Conservation (phyloP, 1,140 invertebrate species). For the Bombus pyrosoma region DNA sequence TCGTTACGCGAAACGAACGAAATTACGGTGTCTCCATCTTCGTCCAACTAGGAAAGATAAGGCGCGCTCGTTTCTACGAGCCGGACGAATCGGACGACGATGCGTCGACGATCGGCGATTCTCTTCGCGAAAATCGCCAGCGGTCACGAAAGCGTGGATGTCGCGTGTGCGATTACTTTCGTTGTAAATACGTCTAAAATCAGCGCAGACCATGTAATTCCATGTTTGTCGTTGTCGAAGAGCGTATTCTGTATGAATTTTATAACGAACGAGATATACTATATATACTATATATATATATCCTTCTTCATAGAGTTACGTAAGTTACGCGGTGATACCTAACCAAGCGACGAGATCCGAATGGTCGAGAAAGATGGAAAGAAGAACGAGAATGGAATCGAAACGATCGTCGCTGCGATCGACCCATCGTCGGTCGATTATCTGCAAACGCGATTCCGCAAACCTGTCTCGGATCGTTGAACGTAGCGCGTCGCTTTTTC, state of each 20-base stretch:
- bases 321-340: not conserved
- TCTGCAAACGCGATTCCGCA: not conserved
- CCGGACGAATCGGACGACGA: too few species aligned
- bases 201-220: not conserved
- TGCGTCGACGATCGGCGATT: too few species aligned
- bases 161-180: slow-evolving; percentile 13
- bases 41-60: too few species aligned
- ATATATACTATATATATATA: not conserved
- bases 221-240: slow-evolving; percentile 18
- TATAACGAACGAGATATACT: slow-evolving; percentile 3
- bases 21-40: too few species aligned
- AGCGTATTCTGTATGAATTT: slow-evolving; percentile 34
- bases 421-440: not conserved
- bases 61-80: too few species aligned
- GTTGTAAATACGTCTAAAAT: slow-evolving; percentile 19
- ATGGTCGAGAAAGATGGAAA: not conserved
- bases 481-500: not conserved
- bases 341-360: not conserved
- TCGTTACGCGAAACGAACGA: too few species aligned
- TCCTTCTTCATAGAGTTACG: not conserved
- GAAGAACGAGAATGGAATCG: not conserved
- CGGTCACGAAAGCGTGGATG: slow-evolving; percentile 8
- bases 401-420: too few species aligned
- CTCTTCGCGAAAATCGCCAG: not conserved
- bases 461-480: slow-evolving; percentile 17